Evolutionary conservation across 2,797 vertebrate genomes (phyloP), one percentile per base, ranked within the genome.

Genomic region (Synaphobranchus kaupii): DNA sequence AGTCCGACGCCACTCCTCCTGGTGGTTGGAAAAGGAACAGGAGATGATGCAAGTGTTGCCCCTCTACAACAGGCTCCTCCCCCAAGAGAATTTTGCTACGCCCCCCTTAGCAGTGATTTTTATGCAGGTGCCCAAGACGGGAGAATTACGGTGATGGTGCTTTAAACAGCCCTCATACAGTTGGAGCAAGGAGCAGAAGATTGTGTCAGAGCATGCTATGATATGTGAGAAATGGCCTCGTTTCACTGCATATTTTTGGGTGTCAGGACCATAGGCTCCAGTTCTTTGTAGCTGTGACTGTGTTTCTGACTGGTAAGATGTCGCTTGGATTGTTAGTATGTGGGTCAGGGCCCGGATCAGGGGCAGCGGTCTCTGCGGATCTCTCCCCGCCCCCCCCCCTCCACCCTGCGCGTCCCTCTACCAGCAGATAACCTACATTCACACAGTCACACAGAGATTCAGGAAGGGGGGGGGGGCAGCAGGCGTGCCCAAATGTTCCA

Each of bases 341-440:
- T 52, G 76, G 44, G 76, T 80, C n/a, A 28, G 81, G n/a, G 12
- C 8, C 1, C 13, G 22, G 52, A 47, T 17, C 13, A 7, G 28
- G 71, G 71, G 34, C 34, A 76, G 71, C 12, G 15, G 39, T 48
- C 39, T 78, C 76, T 47, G 20, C 47, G 22, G 56, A 10, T 83
- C 50, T 76, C 25, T n/a, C 12, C 12, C 5, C 44, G 34, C 7
- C 25, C 31, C 9, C 22, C 47, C 25, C 9, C 10, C n/a, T 1
- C 47, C 15, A 10, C 28, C 31, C 47, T 17, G 50, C 17, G 20
- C 39, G 48, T 71, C 50, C 63, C 66, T 47, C 54, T 9, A 60
- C 81, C 15, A 39, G 47, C 39, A 25, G 25, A 76, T 68, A 58
- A 87, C 81, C 86, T 76, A 73, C 50, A 76, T 87, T 52, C 31